A percentile compares a stretch with the other conserved stretches of the same genome.
phyloP scores from a whole-genome alignment of 2,113 vertebrate species.

The Hippocampus guttulatus region DNA sequence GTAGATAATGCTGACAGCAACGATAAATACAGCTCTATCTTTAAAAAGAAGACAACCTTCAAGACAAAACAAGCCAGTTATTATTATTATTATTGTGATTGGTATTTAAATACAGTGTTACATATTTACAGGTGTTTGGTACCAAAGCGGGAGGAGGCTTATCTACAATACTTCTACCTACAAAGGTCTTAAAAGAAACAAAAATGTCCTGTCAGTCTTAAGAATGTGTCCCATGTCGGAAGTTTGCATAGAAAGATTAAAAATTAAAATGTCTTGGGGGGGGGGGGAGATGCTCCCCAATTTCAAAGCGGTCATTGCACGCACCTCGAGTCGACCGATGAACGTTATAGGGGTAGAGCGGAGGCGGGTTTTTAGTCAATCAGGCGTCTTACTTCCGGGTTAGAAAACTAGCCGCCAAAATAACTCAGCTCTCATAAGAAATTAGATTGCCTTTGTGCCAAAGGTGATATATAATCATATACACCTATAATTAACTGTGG shows the following conservation, averaged over 20 bases:
- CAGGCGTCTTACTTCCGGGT: no score
- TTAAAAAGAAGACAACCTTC: conserved; percentile 53
- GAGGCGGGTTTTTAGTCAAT: no score
- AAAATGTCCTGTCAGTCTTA: conserved; percentile 42
- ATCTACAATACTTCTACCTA: conserved; percentile 18
- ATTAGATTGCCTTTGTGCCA: no score
- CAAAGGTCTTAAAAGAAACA: background rate
- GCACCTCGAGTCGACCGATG: no score
- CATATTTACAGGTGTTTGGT: conserved; percentile 85
- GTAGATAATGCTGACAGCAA: conserved; percentile 74
- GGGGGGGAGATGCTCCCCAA: background rate
- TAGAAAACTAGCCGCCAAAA: no score
- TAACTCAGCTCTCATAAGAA: no score
- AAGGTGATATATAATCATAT: no score
- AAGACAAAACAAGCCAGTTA: conserved; percentile 51
- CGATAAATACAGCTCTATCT: conserved; percentile 84
- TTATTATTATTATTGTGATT: conserved; percentile 55
- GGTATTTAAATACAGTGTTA: conserved; percentile 77
- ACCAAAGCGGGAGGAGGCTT: conserved; percentile 49
- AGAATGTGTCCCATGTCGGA: conserved; percentile 56
- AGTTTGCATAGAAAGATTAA: conserved; percentile 76
- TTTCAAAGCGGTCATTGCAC: background rate
- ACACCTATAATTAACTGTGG: no score
- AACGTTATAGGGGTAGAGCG: no score
- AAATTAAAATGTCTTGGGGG: background rate